Percentiles rank a stretch among this genome's conserved stretches.
Conservation (phyloP, 2,888 invertebrate genomes). For the Norana najaformis region DNA sequence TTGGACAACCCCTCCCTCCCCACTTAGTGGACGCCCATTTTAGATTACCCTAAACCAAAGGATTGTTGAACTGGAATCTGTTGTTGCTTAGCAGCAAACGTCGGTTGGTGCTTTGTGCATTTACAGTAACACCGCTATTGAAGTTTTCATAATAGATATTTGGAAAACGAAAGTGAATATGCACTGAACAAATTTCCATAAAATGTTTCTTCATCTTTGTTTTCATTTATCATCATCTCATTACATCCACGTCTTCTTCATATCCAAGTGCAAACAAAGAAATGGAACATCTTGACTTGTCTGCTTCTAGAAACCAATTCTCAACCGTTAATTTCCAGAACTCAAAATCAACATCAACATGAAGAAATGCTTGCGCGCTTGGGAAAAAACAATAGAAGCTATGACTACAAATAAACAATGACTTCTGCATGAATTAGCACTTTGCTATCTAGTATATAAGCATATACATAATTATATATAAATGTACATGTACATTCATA, state of each 20-base stretch:
- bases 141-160: background rate
- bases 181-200: background rate
- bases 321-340: background rate
- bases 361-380: slow-evolving; percentile 16
- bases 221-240: background rate
- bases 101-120: background rate
- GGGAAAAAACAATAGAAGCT: background rate
- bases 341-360: background rate
- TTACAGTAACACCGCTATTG: background rate
- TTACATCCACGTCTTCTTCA: background rate
- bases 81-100: background rate
- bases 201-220: background rate
- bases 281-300: background rate
- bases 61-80: background rate
- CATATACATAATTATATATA: slow-evolving; percentile 14
- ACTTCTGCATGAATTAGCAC: background rate
- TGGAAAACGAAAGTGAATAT: background rate
- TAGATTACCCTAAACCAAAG: background rate
- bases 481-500: background rate
- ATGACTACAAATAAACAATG: slow-evolving; percentile 13
- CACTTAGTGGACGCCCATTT: background rate
- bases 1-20: background rate
- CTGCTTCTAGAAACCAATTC: background rate
- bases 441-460: background rate
- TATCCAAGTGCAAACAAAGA: background rate